Conservation (phyloP, 2,797 vertebrate genomes). For the Danionella dracula region DNA sequence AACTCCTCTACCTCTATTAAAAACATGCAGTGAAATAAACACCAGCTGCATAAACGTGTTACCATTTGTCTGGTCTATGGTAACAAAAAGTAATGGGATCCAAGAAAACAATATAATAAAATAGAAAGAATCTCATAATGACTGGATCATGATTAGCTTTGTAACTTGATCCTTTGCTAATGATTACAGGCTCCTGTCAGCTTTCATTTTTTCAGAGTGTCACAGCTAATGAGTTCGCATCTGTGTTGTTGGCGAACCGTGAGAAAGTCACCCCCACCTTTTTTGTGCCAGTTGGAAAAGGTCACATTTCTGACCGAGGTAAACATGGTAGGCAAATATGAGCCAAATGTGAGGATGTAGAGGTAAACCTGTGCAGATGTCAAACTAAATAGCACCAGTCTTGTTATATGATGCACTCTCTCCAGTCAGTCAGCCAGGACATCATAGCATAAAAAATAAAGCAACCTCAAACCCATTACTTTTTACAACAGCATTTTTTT, state of each 20-base stretch:
- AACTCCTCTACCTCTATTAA: too few relatives aligned
- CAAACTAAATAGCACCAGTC: not conserved
- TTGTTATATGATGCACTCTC: too few relatives aligned
- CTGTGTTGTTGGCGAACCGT: conserved; percentile 18
- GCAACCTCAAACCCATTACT: too few relatives aligned
- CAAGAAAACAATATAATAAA: too few relatives aligned
- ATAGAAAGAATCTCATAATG: too few relatives aligned
- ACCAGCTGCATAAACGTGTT: too few relatives aligned
- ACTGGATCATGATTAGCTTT: conserved; percentile 11
- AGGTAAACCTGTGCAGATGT: conserved; percentile 22
- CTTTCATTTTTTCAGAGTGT: conserved; percentile 37
- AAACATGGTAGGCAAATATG: conserved; percentile 4
- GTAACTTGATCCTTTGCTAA: conserved; percentile 45
- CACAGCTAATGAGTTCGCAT: conserved; percentile 43
- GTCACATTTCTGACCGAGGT: conserved; percentile 24
- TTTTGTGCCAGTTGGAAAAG: conserved; percentile 22
- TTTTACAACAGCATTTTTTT: too few relatives aligned
- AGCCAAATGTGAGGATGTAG: conserved; percentile 4
- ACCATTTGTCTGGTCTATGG: too few relatives aligned
- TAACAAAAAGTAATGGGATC: too few relatives aligned
- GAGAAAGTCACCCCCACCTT: conserved; percentile 2
- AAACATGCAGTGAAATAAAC: too few relatives aligned
- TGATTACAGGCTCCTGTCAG: conserved; percentile 49
- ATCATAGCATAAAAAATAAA: too few relatives aligned
- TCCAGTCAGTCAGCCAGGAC: too few relatives aligned